Evolutionary conservation across 2,888 invertebrate species (phyloP).

Genomic region (Zygothrica quintamaculata): DNA sequence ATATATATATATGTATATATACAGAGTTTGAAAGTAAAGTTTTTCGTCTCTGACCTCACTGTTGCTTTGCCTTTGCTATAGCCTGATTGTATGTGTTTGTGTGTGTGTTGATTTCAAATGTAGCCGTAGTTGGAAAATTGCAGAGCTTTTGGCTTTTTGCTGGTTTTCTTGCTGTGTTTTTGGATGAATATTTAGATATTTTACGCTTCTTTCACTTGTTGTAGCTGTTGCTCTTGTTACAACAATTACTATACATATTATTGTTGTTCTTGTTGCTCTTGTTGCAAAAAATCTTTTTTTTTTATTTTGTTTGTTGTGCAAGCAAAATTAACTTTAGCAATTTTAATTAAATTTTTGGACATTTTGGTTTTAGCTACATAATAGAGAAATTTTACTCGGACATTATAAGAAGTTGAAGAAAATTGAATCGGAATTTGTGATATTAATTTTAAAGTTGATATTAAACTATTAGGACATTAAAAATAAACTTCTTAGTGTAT

Average conservation of each 20-base stretch:
- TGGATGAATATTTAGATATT: conserved; percentile 67
- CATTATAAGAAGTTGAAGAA: conserved; percentile 19
- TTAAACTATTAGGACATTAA: not conserved
- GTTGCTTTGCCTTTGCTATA: conserved; percentile 3
- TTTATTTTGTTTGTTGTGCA: conserved; percentile 46
- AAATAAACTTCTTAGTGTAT: not conserved
- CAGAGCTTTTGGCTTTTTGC: conserved; percentile 38
- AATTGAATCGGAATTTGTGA: conserved; percentile 34
- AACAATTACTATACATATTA: no score
- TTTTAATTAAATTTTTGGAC: conserved; percentile 76
- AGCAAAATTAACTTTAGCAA: conserved; percentile 73
- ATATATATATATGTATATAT: no score
- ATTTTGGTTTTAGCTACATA: conserved; percentile 63
- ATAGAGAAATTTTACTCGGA: conserved; percentile 46
- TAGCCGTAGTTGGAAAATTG: conserved; percentile 46
- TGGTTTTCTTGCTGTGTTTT: conserved; percentile 34
- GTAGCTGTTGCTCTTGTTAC: conserved; percentile 24
- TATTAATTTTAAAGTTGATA: conserved; percentile 36
- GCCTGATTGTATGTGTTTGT: not conserved
- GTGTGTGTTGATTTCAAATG: not conserved
- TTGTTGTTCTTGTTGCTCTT: conserved; percentile 9
- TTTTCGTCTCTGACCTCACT: conserved; percentile 24
- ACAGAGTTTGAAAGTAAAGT: conserved; percentile 69
- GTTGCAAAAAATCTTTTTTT: conserved; percentile 33
- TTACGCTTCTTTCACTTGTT: conserved; percentile 56